Evolutionary conservation across 2,797 vertebrate species (phyloP).

Genomic region (Brachyalestes nurse): DNA sequence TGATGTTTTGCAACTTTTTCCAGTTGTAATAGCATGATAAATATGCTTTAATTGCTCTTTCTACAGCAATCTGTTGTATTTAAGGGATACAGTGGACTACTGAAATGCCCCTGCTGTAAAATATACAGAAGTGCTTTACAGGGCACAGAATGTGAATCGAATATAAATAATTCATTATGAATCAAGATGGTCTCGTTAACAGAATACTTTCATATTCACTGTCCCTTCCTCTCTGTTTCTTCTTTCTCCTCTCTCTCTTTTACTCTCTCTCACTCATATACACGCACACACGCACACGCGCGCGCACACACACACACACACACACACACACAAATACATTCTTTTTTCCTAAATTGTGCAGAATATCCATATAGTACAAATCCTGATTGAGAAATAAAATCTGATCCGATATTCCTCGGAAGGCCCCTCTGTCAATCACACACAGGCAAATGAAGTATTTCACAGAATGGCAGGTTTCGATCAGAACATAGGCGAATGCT

Average conservation of each 20-base stretch:
- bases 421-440: slow-evolving; percentile 3
- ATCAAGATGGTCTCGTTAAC: not conserved
- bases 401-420: slow-evolving; percentile 2
- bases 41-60: too few species aligned
- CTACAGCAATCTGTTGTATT: too few species aligned
- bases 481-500: slow-evolving; percentile 56
- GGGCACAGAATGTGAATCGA: too few species aligned
- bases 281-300: too few species aligned
- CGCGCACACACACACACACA: not conserved
- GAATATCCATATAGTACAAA: slow-evolving; percentile 10
- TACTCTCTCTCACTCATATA: too few species aligned
- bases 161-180: too few species aligned
- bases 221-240: not conserved
- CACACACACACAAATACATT: slow-evolving; percentile 17
- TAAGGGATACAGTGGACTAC: too few species aligned
- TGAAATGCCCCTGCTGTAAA: too few species aligned
- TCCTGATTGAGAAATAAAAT: slow-evolving; percentile 31
- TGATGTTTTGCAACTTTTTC: too few species aligned
- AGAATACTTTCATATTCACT: not conserved
- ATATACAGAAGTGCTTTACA: too few species aligned
- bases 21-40: too few species aligned
- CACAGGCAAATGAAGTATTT: slow-evolving; percentile 26
- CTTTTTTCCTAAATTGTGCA: not conserved
- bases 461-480: slow-evolving; percentile 29
- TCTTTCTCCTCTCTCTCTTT: not conserved